Evolutionary conservation across 2,113 vertebrate genomes (phyloP).

Genomic region (Saimiri boliviensis): DNA sequence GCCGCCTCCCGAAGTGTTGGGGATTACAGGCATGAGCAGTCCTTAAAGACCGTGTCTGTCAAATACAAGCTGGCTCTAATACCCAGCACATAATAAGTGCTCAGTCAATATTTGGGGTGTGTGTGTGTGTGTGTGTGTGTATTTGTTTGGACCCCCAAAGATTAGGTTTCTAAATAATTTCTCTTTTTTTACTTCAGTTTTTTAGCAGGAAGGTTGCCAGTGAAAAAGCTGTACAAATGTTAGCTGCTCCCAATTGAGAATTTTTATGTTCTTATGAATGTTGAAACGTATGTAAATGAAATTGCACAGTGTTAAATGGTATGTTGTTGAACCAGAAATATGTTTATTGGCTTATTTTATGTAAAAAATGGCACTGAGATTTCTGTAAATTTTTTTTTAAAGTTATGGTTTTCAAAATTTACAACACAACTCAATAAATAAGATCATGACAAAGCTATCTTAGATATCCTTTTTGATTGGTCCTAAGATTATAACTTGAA

Average conservation of each 20-base stretch:
- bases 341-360: background rate
- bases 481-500: background rate
- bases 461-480: background rate
- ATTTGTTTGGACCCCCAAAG: background rate
- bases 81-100: background rate
- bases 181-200: background rate
- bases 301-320: background rate
- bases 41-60: background rate
- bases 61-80: background rate
- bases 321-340: slow-evolving; percentile 1
- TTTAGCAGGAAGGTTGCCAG: background rate
- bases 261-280: background rate
- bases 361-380: background rate
- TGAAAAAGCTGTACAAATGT: slow-evolving; percentile 7
- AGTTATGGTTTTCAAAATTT: slow-evolving; percentile 31
- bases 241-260: background rate
- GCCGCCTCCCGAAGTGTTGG: background rate
- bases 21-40: background rate
- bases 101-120: background rate
- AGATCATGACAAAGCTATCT: background rate
- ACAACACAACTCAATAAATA: background rate
- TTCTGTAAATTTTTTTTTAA: background rate
- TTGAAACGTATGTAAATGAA: background rate
- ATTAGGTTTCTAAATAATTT: slow-evolving; percentile 19
- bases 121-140: too few relatives aligned